phyloP scores from a whole-genome alignment of 2,113 vertebrate genomes.

The Pteronura brasiliensis region DNA sequence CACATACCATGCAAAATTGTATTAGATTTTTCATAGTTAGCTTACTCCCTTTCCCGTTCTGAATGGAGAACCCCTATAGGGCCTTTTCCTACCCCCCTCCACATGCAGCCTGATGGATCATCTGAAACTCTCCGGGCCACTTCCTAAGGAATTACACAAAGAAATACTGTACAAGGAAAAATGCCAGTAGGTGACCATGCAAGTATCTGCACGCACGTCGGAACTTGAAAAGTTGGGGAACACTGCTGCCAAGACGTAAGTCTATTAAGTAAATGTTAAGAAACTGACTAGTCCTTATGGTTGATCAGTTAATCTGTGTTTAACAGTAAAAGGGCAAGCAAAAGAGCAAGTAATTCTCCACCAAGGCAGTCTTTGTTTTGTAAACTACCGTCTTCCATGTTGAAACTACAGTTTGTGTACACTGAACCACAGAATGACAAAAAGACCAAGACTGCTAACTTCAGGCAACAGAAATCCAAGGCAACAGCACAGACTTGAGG shows the following conservation, averaged over 20 bases:
- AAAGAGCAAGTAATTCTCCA: neutral
- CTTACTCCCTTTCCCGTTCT: neutral
- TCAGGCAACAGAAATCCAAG: neutral
- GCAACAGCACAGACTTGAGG: neutral
- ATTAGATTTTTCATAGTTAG: constrained; percentile 45
- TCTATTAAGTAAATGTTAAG: constrained; percentile 2
- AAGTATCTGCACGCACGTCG: neutral
- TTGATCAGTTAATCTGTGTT: neutral
- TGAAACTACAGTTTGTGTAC: neutral
- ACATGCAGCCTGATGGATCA: constrained; percentile 3
- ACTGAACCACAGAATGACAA: neutral
- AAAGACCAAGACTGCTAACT: neutral
- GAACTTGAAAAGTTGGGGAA: neutral
- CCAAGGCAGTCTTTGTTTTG: neutral
- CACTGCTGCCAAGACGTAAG: neutral
- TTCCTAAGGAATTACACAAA: constrained; percentile 41
- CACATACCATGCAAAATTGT: constrained; percentile 58
- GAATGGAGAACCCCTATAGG: neutral
- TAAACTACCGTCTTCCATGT: neutral
- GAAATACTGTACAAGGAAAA: constrained; percentile 45
- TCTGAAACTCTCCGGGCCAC: constrained; percentile 20
- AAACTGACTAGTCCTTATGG: neutral
- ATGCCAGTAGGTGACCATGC: neutral
- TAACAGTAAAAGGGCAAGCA: neutral
- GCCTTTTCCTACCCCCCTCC: neutral